Evolutionary conservation across 2,797 vertebrate genomes (phyloP), one percentile per base, ranked within the genome.

Genomic region (Philypnodon macrostomus): DNA sequence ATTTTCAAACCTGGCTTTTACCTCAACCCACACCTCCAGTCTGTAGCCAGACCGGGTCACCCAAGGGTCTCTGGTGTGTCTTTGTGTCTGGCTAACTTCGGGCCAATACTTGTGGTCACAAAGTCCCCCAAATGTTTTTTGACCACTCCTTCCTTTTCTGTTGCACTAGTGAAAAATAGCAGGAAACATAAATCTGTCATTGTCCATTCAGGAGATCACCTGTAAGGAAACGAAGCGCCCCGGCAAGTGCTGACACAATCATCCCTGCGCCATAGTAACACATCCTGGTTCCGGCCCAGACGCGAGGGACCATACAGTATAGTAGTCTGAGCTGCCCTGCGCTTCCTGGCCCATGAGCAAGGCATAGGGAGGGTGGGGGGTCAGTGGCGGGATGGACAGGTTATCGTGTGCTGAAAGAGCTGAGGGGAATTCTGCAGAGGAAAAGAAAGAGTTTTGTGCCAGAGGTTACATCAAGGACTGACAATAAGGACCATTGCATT

Each of bases 161-260:
- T 73, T 62, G 75, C 73, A 77, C 67, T 60, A 78, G 56, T 69
- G 81, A 70, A 88, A 86, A 88, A 88, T 86, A 83, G 84, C 85
- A 88, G 87, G 87, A 88, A 88, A 84, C 59, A 66, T 87, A 86
- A 84, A 86, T 88, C 87, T 88, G 87, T 88, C 87, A 87, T 83
- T 87, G 87, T 81, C 83, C 77, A 88, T 88, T 88, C 79, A 88
- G 82, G 81, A 86, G 85, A 87, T 89, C 86, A 89, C 87, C 87
- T 89, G 87, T 88, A 89, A 87, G 87, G 85, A 89, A 87, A 85
- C 71, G 58, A 64, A 81, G 75, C 75, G 75, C 80, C 21, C 39
- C 79, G 80, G 83, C 81, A 84, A 88, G 83, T 88, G 87, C 87
- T 88, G 87, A 89, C 86, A 85, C 84, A 87, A 86, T 85, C 85